Conservation (phyloP, 1,140 invertebrate species). For the Tetraneura akinire region DNA sequence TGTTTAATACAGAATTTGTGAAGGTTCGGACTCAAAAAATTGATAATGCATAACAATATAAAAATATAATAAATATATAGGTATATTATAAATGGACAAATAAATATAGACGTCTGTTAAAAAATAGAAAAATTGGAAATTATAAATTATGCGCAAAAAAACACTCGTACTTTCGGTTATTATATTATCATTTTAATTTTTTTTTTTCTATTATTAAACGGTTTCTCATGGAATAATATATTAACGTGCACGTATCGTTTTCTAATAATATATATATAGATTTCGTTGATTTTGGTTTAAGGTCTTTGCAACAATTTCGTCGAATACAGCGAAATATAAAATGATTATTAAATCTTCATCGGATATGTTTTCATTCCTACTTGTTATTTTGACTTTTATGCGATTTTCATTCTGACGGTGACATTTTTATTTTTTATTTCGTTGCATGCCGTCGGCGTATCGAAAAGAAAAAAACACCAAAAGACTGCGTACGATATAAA, state of each 20-base stretch:
- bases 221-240: not conserved
- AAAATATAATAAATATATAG: too few relatives aligned
- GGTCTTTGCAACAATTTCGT: not conserved
- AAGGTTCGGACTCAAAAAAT: too few relatives aligned
- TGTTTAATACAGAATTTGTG: too few relatives aligned
- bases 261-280: too few relatives aligned
- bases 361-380: not conserved
- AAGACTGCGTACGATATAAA: not conserved
- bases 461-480: not conserved
- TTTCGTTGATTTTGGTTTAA: conserved; percentile 1
- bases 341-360: not conserved
- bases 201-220: not conserved
- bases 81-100: too few relatives aligned
- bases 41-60: too few relatives aligned
- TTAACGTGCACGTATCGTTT: not conserved
- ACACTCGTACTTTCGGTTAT: not conserved
- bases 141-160: too few relatives aligned
- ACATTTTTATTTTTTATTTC: not conserved
- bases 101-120: too few relatives aligned
- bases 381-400: too few relatives aligned
- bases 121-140: too few relatives aligned
- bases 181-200: not conserved
- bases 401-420: not conserved
- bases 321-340: not conserved
- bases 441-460: not conserved